phyloP scores from a whole-genome alignment of 2,888 invertebrate genomes.

The Drosophila birchii region DNA sequence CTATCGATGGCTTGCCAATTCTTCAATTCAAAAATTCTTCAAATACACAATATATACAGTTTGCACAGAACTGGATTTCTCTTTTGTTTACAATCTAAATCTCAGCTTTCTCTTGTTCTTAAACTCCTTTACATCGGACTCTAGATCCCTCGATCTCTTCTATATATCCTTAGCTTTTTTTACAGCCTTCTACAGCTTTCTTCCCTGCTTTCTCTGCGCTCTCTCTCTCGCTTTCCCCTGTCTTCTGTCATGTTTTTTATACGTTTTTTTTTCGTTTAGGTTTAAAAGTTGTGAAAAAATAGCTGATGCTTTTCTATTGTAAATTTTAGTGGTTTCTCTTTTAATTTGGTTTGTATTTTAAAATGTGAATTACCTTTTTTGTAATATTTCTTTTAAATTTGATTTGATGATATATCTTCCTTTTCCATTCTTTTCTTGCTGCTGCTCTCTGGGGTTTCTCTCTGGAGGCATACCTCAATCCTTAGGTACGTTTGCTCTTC shows the following conservation, averaged over 20 bases:
- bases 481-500: slow-evolving; percentile 42
- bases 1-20: slow-evolving; percentile 49
- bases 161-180: slow-evolving; percentile 3
- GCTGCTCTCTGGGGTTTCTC: slow-evolving; percentile 21
- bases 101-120: slow-evolving; percentile 27
- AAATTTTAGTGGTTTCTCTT: slow-evolving; percentile 41
- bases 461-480: slow-evolving; percentile 20
- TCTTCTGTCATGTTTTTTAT: slow-evolving; percentile 18
- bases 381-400: slow-evolving; percentile 71
- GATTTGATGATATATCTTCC: slow-evolving; percentile 69
- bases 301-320: slow-evolving; percentile 77
- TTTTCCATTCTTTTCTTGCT: slow-evolving; percentile 37
- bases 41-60: slow-evolving; percentile 70
- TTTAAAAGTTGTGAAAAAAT: slow-evolving; percentile 76
- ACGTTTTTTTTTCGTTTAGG: slow-evolving; percentile 45
- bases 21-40: slow-evolving; percentile 58
- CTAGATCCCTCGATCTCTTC: background rate
- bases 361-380: slow-evolving; percentile 63
- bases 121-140: slow-evolving; percentile 24
- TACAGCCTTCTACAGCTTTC: slow-evolving; percentile 17
- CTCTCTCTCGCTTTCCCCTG: slow-evolving; percentile 2
- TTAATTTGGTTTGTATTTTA: slow-evolving; percentile 49
- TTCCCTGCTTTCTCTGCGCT: background rate
- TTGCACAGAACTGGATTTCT: slow-evolving; percentile 13
- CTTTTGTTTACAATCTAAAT: slow-evolving; percentile 34